Base-by-base conservation (phyloP, 2,113 vertebrate genomes). In the Sterrhoptilus dennistouni region DNA sequence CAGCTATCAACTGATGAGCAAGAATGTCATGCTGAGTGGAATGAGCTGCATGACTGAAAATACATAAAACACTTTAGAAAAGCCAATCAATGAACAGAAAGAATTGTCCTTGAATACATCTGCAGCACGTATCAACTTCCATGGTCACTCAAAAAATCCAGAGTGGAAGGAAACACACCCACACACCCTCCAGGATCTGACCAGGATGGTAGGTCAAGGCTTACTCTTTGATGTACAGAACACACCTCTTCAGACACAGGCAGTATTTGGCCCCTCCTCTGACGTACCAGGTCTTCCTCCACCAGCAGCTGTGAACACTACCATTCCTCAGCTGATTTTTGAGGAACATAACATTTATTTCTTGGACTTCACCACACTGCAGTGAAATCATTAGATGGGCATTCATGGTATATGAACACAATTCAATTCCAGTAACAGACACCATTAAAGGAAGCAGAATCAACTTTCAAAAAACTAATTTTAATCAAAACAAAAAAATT, bases 401-500 rank as follows among this genome's bases (percentile, higher is more conserved):
- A 60, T 27, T 54, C n/a, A 66, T 14, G 7, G 35, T 8, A 23
- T 33, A n/a, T 13, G 36, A 78, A 81, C 17, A 57, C 7, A 72
- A 52, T n/a, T 89, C 24, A 83, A 69, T 35, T 66, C 9, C 65
- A 94, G 61, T 42, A 80, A 93, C 36, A 97, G 87, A 97, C 71
- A 98, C 36, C 80, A 98, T 97, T 97, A 98, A 98, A 98, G 90
- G 93, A 98, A 89, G 47, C 97, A 97, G 96, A 98, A 96, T 98
- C 97, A 98, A 98, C 98, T 99, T 98, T 99, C 98, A 99, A 99
- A 98, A 99, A 99, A 99, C 98, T 38, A 98, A 98, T 99, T 99
- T 99, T 99, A 99, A 99, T 99, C 98, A 98, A 99, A 99, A 99
- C 98, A 99, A 99, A 98, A 98, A 98, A 98, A 98, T 98, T 98